Percentiles rank a stretch among this genome's conserved stretches.
Conservation (phyloP, 2,113 vertebrate genomes). For the Uria aalge region DNA sequence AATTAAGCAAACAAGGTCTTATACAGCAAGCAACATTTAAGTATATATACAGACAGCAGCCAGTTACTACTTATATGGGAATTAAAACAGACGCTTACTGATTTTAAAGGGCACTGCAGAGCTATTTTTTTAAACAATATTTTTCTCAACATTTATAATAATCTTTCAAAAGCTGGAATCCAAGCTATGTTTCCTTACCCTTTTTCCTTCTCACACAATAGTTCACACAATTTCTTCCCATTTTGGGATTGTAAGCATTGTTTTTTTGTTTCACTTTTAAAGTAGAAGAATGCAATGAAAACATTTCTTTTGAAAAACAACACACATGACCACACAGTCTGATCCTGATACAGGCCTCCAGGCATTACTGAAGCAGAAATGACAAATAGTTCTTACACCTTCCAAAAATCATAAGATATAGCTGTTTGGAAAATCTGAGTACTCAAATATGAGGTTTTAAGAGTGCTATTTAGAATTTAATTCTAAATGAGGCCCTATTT, state of each 20-base stretch:
- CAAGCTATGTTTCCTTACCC: constrained; percentile 12
- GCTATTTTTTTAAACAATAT: constrained; percentile 51
- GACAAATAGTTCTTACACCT: not conserved
- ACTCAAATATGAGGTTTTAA: not conserved
- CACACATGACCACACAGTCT: not conserved
- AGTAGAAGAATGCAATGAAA: constrained; percentile 24
- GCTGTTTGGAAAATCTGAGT: constrained; percentile 1
- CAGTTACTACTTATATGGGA: constrained; percentile 60
- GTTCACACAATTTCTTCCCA: constrained; percentile 6
- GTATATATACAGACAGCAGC: constrained; percentile 51
- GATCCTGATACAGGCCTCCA: not conserved
- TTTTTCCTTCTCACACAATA: constrained; percentile 37
- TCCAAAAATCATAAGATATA: not conserved
- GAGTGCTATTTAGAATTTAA: not conserved
- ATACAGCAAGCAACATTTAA: constrained; percentile 63
- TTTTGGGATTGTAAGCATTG: not conserved
- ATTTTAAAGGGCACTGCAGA: constrained; percentile 63
- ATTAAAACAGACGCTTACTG: constrained; percentile 54
- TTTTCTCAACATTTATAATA: constrained; percentile 61
- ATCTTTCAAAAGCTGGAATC: constrained; percentile 43
- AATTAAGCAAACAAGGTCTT: constrained; percentile 76
- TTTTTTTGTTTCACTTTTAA: constrained; percentile 23
- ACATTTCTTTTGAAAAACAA: constrained; percentile 1
- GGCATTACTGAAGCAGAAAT: not conserved
- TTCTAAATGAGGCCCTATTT: not conserved